phyloP scores from a whole-genome alignment of 37 sponge, comb jelly and placozoan species.

The Axinella damicornis region DNA sequence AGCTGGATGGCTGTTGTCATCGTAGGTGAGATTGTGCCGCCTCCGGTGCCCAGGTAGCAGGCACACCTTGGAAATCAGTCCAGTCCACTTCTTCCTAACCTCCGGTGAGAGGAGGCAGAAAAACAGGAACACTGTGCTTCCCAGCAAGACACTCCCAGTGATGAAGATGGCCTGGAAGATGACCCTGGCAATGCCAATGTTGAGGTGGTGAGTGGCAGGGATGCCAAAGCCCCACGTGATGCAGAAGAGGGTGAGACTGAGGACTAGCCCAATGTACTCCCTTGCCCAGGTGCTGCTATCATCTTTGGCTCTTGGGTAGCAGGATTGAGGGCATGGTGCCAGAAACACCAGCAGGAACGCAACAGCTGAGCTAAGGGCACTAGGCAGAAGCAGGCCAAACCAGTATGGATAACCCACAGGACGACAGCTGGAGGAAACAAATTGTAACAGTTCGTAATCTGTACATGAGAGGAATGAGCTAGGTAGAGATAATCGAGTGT shows the following conservation, averaged over 20 bases:
- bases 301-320: no score
- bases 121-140: constrained; percentile 7
- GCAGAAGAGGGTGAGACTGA: not conserved
- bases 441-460: no score
- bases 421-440: constrained; percentile 24
- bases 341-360: not conserved
- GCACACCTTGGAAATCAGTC: not conserved
- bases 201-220: constrained; percentile 15
- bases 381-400: constrained; percentile 21
- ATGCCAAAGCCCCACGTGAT: constrained; percentile 47
- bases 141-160: not conserved
- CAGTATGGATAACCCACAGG: constrained; percentile 7
- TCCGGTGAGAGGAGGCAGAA: not conserved
- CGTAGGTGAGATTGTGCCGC: not conserved
- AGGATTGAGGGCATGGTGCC: not conserved
- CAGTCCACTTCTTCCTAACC: not conserved
- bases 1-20: not conserved
- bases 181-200: not conserved
- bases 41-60: no score
- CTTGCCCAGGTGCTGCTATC: not conserved
- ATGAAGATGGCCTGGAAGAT: constrained; percentile 30
- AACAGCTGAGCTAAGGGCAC: not conserved
- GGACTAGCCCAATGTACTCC: constrained; percentile 6
- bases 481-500: no score
- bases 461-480: no score